Conservation (phyloP, 2,797 vertebrate genomes). For the Poecilia velifera region DNA sequence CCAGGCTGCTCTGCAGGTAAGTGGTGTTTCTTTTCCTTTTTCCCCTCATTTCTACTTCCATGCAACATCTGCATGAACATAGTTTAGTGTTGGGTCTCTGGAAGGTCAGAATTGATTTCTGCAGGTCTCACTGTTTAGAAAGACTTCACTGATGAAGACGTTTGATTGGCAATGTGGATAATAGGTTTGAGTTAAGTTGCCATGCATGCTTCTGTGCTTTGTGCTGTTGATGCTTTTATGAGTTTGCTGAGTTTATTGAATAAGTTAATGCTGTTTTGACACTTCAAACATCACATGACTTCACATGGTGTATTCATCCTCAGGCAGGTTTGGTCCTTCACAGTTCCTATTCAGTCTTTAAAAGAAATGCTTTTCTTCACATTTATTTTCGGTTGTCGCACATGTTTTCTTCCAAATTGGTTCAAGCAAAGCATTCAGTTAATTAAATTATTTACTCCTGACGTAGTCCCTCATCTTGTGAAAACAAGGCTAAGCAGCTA, state of each 20-base stretch:
- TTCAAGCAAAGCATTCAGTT: neutral
- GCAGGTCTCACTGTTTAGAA: slow-evolving; percentile 6
- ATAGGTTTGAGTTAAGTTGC: slow-evolving; percentile 3
- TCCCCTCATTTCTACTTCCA: slow-evolving; percentile 8
- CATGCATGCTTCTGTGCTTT: neutral
- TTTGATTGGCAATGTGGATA: slow-evolving; percentile 2
- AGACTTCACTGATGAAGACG: neutral
- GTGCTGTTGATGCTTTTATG: neutral
- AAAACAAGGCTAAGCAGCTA: neutral
- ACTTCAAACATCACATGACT: neutral
- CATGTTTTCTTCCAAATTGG: neutral
- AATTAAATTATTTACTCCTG: neutral
- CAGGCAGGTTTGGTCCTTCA: slow-evolving; percentile 5
- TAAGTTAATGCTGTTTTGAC: neutral
- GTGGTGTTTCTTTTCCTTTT: slow-evolving; percentile 48
- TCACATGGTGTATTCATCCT: neutral
- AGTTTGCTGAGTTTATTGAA: slow-evolving; percentile 10
- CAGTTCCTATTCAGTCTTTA: neutral
- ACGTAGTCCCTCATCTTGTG: neutral
- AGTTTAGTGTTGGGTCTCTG: neutral
- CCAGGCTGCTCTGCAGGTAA: slow-evolving; percentile 94
- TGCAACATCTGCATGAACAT: slow-evolving; percentile 32
- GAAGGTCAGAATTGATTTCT: slow-evolving; percentile 20
- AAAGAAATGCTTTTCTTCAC: neutral
- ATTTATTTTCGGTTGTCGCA: neutral